These are phyloP conservation scores for Oxyura jamaicensis DNA, from an alignment of 2,113 vertebrate genomes.

Conservation along the genomic window DNA sequence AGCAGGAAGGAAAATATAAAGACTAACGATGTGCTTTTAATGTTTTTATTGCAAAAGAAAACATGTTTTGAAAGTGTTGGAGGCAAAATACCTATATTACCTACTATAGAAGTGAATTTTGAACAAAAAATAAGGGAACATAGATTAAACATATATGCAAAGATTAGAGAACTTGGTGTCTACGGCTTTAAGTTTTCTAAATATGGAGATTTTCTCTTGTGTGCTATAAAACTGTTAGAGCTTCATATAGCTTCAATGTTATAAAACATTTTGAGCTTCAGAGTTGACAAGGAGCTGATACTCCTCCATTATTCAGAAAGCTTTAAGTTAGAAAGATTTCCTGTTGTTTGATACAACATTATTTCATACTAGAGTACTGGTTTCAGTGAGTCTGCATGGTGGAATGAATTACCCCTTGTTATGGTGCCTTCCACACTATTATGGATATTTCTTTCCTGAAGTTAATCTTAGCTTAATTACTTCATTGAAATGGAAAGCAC, in stretches of 20 bases:
- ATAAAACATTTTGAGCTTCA: background rate
- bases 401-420: background rate
- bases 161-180: background rate
- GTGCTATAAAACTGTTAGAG: background rate
- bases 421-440: background rate
- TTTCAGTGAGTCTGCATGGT: background rate
- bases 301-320: background rate
- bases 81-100: background rate
- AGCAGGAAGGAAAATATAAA: background rate
- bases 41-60: background rate
- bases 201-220: background rate
- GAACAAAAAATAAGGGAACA: background rate
- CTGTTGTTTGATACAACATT: background rate
- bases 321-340: background rate
- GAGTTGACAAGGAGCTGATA: background rate
- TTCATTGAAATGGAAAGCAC: background rate
- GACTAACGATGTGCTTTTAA: background rate
- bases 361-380: background rate
- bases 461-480: background rate
- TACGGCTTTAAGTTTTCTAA: background rate
- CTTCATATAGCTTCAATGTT: too few relatives aligned
- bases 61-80: background rate
- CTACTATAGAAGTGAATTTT: background rate
- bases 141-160: background rate
- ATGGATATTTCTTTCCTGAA: background rate